Percentiles rank a stretch among this genome's conserved stretches.
These are phyloP conservation scores for Avahi laniger DNA, from an alignment of 2,797 vertebrate genomes.

Conservation along the genomic window DNA sequence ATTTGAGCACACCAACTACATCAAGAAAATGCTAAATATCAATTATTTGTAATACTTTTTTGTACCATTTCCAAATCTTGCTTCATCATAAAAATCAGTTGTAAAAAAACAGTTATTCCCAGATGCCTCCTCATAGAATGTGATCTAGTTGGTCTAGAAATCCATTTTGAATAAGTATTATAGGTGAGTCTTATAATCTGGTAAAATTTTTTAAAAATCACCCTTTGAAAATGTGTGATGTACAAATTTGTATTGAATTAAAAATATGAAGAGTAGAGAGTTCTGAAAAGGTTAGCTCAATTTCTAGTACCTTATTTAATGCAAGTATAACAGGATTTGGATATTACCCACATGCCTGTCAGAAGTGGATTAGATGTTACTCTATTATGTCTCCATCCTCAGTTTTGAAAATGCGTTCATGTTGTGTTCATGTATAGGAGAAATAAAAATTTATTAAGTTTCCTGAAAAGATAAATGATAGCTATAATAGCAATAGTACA, in stretches of 20 bases:
- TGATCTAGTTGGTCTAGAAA: neutral
- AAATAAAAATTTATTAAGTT: neutral
- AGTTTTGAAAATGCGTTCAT: slow-evolving; percentile 2
- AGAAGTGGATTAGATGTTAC: neutral
- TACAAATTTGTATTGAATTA: neutral
- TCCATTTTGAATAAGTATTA: neutral
- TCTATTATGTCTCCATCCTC: rapidly evolving
- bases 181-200: neutral
- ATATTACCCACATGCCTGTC: neutral
- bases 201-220: neutral
- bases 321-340: neutral
- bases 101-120: neutral
- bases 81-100: neutral
- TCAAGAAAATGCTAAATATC: neutral
- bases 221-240: neutral
- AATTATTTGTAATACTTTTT: neutral
- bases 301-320: neutral
- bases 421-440: neutral
- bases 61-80: neutral
- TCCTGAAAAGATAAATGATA: neutral
- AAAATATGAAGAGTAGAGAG: neutral
- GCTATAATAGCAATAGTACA: neutral
- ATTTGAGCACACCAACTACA: neutral
- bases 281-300: neutral
- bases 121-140: neutral